phyloP scores from a whole-genome alignment of 2,113 vertebrate species.

The Xiphophorus maculatus region DNA sequence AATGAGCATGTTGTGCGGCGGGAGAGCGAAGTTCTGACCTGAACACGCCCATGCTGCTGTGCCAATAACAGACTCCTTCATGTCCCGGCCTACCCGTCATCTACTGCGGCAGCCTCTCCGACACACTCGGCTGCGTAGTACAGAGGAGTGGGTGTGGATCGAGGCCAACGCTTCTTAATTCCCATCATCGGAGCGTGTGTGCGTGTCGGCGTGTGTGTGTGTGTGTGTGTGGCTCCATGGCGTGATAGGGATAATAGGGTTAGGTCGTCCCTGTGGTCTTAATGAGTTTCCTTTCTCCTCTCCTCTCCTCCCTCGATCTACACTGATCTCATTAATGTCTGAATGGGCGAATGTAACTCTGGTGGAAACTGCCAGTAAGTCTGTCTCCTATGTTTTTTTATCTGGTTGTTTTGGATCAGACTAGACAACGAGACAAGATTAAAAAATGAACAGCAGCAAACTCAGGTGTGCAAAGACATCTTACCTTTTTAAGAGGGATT shows the following conservation, averaged over 20 bases:
- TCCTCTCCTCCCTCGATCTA: conserved; percentile 63
- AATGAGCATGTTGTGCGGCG: neutral
- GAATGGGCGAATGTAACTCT: conserved; percentile 54
- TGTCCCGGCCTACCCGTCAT: conserved; percentile 64
- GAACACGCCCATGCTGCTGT: conserved; percentile 53
- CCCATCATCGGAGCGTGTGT: conserved; percentile 60
- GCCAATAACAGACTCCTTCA: conserved; percentile 64
- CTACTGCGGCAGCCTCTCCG: conserved; percentile 44
- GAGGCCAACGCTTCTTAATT: conserved; percentile 75
- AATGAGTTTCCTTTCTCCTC: conserved; percentile 73
- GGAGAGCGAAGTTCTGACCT: conserved; percentile 19
- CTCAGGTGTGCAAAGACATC: conserved; percentile 36
- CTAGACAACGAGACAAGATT: conserved; percentile 6
- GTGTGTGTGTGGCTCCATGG: conserved; percentile 58
- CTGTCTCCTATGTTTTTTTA: conserved; percentile 43
- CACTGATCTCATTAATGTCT: conserved; percentile 72
- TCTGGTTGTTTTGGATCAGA: conserved; percentile 43
- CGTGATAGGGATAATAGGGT: conserved; percentile 77
- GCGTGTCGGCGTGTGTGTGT: conserved; percentile 41
- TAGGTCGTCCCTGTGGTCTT: conserved; percentile 75
- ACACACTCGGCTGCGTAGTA: conserved; percentile 59
- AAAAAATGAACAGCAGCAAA: conserved; percentile 34
- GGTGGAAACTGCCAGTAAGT: conserved; percentile 52
- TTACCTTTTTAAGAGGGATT: conserved; percentile 14
- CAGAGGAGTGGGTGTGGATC: conserved; percentile 64